Evolutionary conservation across 2,888 invertebrate genomes (phyloP), one percentile per base, ranked within the genome.

Genomic region (Cantharis lateralis): DNA sequence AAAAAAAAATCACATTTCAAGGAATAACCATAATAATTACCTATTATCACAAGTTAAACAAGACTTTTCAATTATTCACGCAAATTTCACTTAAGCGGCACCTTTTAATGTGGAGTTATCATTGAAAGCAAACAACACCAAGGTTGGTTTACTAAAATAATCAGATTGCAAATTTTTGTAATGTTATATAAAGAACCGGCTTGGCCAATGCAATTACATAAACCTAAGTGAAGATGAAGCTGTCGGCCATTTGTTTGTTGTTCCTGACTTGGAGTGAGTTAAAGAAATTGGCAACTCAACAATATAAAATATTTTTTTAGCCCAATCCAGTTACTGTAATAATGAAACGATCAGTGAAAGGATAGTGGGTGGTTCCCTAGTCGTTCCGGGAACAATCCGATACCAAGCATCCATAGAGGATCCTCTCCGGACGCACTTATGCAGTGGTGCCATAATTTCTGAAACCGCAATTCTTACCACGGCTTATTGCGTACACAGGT

Each of bases 391-490:
- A 0, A 89, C 90, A 0, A 88, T 88, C 3, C 91, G 91, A 0
- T 91, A 91, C 83, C 87, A 87, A 81, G 91, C 91, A 0, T 91
- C 91, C 0, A 81, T 91, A 1, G 84, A 92, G 4, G 81, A 88
- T 61, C 87, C 87, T 81, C 89, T 89, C 0, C 86, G 89, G 5
- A 88, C 89, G 82, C 92, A 92, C 82, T 91, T 91, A 83, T 92
- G 92, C 80, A 92, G 92, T 0, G 92, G 91, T 0, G 91, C 91
- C 0, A 86, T 92, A 2, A 84, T 92, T 13, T 90, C 90, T 24
- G 89, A 91, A 0, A 84, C 89, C 10, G 89, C 90, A 3, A 79
- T 82, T 11, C 72, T 83, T 10, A 83, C 83, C 10, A 82, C 83
- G 10, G 82, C 83, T 10, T 82, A 83, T 48, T 83, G 83, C 62